Evolutionary conservation across 1,140 invertebrate genomes (phyloP), one percentile per base, ranked within the genome.

Genomic region (Bombus soroeensis): DNA sequence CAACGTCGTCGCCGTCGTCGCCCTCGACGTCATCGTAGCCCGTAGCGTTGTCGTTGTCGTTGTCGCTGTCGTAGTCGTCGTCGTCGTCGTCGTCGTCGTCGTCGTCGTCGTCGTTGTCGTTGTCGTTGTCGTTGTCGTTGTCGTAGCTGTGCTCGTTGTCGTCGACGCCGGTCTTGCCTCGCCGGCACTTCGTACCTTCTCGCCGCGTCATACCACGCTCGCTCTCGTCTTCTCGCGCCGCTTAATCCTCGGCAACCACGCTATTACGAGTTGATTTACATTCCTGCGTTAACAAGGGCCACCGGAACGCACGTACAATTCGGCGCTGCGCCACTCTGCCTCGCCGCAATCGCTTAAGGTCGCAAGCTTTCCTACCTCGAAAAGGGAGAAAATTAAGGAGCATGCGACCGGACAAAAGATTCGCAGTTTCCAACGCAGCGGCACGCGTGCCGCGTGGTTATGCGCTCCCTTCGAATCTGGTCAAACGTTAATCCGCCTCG

Each of bases 191-290:
- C 47, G 47, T 53, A 53, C 47, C 47, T 53, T 53, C 47, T 53
- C 47, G 47, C 18, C 47, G 47, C 47, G 47, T 53, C 47, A 53
- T 53, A 53, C 18, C 47, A 53, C 47, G 18, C 3, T 53, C 47
- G 47, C 18, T 22, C 18, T 6, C 71, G 88, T 89, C 89, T 90
- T 87, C 83, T 88, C 86, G 64, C 88, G 80, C 64, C 83, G 83
- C 86, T 88, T 90, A 86, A 90, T 90, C 83, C 89, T 64, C 80
- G 66, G 64, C 86, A 81, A 83, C 83, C 86, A 73, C 78, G 89
- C 88, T 88, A 90, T 90, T 90, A 90, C 88, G 37, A 90, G 76
- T 88, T 90, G 88, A 90, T 90, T 90, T 90, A 90, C 89, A 90
- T 90, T 88, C 86, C 81, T 72, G 83, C 88, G 88, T 87, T 90